These are phyloP conservation scores for Ornithorhynchus anatinus DNA, from an alignment of 2,113 vertebrate genomes.

Conservation along the genomic window DNA sequence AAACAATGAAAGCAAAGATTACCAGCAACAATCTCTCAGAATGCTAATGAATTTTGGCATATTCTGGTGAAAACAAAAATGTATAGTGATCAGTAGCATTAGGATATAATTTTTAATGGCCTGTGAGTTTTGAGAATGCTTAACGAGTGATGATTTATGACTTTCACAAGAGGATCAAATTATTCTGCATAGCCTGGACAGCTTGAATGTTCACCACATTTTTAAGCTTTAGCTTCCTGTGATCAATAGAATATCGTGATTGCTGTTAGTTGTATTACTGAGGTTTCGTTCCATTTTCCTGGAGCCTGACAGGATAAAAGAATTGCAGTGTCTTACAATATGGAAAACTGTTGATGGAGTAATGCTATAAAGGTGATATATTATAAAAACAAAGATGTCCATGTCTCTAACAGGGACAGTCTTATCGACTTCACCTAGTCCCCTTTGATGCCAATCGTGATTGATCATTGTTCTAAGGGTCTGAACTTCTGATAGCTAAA, in stretches of 20 bases:
- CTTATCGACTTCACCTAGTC: background rate
- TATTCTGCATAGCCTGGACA: background rate
- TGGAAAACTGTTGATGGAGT: background rate
- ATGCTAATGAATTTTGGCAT: background rate
- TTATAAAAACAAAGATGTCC: conserved; percentile 15
- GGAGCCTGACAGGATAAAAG: conserved; percentile 26
- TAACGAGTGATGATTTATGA: background rate
- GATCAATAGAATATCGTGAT: background rate
- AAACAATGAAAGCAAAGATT: too few relatives aligned
- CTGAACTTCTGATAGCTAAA: conserved; percentile 19
- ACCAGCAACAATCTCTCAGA: too few relatives aligned
- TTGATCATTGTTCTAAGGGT: conserved; percentile 53
- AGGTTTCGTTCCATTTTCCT: background rate
- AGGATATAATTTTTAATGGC: background rate
- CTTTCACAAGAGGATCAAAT: background rate
- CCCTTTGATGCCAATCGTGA: conserved; percentile 65
- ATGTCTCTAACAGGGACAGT: conserved; percentile 36
- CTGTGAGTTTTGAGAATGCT: background rate
- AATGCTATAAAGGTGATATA: background rate
- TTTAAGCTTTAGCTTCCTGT: background rate
- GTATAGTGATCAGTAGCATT: background rate
- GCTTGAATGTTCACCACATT: background rate
- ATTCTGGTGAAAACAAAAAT: background rate
- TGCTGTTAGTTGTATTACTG: background rate
- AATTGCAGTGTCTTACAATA: background rate